Base-by-base conservation (phyloP, 2,888 invertebrate species). In the Perizoma affinitatum region DNA sequence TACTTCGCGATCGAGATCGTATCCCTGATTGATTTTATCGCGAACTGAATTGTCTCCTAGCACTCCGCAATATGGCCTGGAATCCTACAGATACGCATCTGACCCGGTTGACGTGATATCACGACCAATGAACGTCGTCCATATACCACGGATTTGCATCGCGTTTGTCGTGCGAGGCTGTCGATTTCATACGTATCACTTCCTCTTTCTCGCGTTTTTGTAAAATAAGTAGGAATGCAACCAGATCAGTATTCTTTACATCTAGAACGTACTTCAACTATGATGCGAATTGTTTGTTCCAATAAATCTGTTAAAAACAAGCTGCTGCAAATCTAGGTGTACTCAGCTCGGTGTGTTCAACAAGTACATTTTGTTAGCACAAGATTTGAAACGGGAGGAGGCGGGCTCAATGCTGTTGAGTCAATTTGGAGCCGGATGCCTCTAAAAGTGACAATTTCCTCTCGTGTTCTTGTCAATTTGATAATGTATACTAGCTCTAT, bases 121-220 rank as follows among this genome's bases (percentile, higher is more conserved):
- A 74, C 82, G 80, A 78, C 79, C 81, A 83, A 82, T 83, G 79
- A 80, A 76, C 69, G 76, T 76, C 76, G 79, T 73, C 75, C 75
- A 76, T 74, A 76, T 73, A 76, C 77, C 82, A 81, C 85, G 86
- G 89, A 89, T 89, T 90, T 88, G 86, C 87, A 84, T 83, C 78
- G 80, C 83, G 82, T 86, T 80, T 79, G 80, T 79, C 77, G 22
- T 22, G 22, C 22, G 75, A 74, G 75, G 60, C 76, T 82, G 85
- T 86, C 86, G 83, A 82, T 84, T 83, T 77, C 76, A 76, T 77
- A 77, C 78, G 76, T 79, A 76, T 84, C 75, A 80, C 81, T 86
- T 87, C 83, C 84, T 84, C 69, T 73, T 74, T 69, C 76, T 67
- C 74, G 76, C 74, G 75, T 78, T 80, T 78, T 74, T 71, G 60